Evolutionary conservation across 2,888 invertebrate genomes (phyloP).

Genomic region (Pelosia muscerda): DNA sequence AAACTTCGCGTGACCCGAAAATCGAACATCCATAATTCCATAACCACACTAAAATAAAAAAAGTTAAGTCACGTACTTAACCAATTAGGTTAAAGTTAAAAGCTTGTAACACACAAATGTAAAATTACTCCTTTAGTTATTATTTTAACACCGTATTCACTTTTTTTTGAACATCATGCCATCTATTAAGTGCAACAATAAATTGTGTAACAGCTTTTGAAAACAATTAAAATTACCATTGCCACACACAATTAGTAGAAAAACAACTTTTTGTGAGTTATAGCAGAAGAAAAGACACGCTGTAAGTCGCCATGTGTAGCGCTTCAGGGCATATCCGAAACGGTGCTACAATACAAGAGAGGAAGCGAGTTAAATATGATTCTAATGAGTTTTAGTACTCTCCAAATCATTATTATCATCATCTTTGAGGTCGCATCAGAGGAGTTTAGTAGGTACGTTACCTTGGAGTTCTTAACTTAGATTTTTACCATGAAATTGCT

Average conservation of each 20-base stretch:
- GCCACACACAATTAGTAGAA: slow-evolving; percentile 45
- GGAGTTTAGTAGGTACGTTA: no score
- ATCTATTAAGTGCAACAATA: slow-evolving; percentile 5
- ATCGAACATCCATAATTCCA: neutral
- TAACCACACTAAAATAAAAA: neutral
- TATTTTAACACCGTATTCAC: neutral
- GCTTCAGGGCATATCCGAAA: slow-evolving; percentile 65
- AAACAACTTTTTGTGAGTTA: slow-evolving; percentile 42
- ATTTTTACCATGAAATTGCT: no score
- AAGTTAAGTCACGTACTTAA: neutral
- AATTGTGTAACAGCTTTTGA: neutral
- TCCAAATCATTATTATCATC: no score
- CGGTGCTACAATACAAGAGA: slow-evolving; percentile 43
- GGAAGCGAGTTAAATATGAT: slow-evolving; percentile 19
- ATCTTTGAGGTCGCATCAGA: no score
- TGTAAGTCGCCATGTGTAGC: slow-evolving; percentile 68
- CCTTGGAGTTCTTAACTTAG: no score
- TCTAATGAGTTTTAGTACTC: no score
- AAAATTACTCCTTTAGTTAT: neutral
- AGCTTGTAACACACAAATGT: neutral
- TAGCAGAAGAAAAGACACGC: slow-evolving; percentile 41
- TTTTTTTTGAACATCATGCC: neutral
- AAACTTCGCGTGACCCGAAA: neutral
- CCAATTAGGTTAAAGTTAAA: neutral
- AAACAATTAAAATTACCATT: slow-evolving; percentile 31